Evolutionary conservation across 1,140 invertebrate species (phyloP).

Genomic region (Ladona fulva): DNA sequence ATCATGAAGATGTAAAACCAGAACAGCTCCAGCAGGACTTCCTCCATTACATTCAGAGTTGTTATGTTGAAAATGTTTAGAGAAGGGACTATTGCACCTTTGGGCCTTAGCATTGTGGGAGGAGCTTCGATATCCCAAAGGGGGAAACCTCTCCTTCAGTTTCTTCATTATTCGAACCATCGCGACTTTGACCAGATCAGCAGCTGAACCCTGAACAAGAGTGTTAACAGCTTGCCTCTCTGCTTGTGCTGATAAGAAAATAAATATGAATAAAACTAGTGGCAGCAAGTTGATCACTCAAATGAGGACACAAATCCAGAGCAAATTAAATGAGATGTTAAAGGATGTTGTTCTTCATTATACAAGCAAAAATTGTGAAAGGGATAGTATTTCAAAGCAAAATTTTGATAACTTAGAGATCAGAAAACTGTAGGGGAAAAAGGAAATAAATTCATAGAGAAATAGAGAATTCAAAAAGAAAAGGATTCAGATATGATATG

Average conservation of each 20-base stretch:
- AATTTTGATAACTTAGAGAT: no score
- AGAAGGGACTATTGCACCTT: neutral
- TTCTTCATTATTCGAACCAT: slow-evolving; percentile 66
- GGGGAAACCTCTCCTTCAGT: neutral
- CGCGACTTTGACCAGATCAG: slow-evolving; percentile 86
- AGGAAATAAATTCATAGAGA: no score
- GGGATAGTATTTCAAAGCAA: no score
- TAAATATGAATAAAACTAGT: no score
- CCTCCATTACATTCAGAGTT: neutral
- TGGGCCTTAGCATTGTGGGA: neutral
- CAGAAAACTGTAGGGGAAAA: no score
- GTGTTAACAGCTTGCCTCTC: slow-evolving; percentile 94
- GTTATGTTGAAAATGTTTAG: neutral
- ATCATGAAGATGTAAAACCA: slow-evolving; percentile 90
- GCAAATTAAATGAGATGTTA: no score
- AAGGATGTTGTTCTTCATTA: no score
- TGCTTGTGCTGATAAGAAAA: slow-evolving; percentile 55
- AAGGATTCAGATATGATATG: no score
- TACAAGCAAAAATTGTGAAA: no score
- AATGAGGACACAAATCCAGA: no score
- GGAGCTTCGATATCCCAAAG: neutral
- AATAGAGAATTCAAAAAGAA: no score
- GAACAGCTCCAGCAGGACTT: slow-evolving; percentile 36
- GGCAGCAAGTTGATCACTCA: no score
- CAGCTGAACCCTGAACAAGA: slow-evolving; percentile 89